These are phyloP conservation scores for Eilema sororculum DNA, from an alignment of 2,888 invertebrate genomes.

Conservation along the genomic window DNA sequence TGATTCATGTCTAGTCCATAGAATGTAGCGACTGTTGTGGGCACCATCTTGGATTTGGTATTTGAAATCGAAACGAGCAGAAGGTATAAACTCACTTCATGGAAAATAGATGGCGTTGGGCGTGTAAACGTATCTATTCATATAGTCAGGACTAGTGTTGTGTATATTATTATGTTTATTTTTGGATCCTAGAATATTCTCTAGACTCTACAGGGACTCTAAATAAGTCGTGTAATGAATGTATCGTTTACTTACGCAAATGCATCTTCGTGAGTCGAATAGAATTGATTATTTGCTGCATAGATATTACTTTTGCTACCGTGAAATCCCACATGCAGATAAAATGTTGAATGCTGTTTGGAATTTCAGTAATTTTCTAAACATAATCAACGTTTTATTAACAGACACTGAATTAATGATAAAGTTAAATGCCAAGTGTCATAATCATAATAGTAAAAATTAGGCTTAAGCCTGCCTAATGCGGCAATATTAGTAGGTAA, in stretches of 20 bases:
- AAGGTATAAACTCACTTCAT: constrained; percentile 49
- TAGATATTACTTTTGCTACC: constrained; percentile 57
- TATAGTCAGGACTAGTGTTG: constrained; percentile 38
- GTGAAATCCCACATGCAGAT: constrained; percentile 52
- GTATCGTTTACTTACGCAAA: constrained; percentile 69
- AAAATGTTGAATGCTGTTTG: constrained; percentile 46
- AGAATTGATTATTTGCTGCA: constrained; percentile 62
- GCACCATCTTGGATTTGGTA: constrained; percentile 64
- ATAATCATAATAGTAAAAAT: not conserved
- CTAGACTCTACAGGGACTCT: constrained; percentile 48
- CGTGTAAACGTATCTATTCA: constrained; percentile 31
- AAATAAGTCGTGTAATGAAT: constrained; percentile 64
- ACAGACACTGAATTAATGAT: constrained; percentile 3
- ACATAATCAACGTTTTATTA: constrained; percentile 11
- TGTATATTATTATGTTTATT: constrained; percentile 41
- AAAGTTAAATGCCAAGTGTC: constrained; percentile 1
- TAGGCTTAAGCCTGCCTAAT: not conserved
- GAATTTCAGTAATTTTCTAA: constrained; percentile 54
- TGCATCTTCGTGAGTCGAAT: constrained; percentile 56
- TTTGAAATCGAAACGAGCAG: constrained; percentile 58
- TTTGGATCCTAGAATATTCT: constrained; percentile 45
- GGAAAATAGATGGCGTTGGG: constrained; percentile 49
- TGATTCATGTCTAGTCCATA: constrained; percentile 75
- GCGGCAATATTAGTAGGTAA: not conserved
- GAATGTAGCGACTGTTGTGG: constrained; percentile 55